A percentile compares a stretch with the other conserved stretches of the same genome.
phyloP scores from a whole-genome alignment of 2,113 vertebrate species.

The Heliornis fulica region DNA sequence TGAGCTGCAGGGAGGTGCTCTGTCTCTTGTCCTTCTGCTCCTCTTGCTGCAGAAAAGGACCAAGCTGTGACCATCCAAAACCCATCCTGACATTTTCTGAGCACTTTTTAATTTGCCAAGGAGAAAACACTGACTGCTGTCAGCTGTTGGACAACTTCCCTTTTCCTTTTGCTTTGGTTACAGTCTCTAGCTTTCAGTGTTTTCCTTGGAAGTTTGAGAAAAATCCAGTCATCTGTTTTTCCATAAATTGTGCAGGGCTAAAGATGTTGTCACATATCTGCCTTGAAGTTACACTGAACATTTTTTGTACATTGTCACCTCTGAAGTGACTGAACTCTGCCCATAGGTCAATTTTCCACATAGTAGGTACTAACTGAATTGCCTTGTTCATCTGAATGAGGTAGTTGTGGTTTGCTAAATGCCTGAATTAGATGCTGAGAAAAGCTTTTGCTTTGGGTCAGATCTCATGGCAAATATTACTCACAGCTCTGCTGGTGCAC shows the following conservation, averaged over 20 bases:
- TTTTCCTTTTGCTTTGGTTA: slow-evolving; percentile 37
- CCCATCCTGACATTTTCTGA: not conserved
- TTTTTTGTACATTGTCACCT: not conserved
- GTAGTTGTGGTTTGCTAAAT: not conserved
- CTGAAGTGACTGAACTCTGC: not conserved
- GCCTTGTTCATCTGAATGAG: not conserved
- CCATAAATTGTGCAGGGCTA: not conserved
- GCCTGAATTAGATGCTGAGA: not conserved
- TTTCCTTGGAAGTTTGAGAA: not conserved
- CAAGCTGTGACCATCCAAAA: not conserved
- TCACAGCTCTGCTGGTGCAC: not conserved
- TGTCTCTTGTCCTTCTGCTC: not conserved
- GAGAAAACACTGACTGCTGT: not conserved
- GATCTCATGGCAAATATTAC: not conserved
- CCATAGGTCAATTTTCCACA: not conserved
- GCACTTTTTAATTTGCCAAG: not conserved
- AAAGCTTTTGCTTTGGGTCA: not conserved
- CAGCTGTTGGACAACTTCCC: not conserved
- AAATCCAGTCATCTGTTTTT: slow-evolving; percentile 5
- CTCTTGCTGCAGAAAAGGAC: not conserved
- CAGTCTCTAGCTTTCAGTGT: not conserved
- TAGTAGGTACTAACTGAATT: not conserved
- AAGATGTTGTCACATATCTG: not conserved
- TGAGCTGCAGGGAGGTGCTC: not conserved
- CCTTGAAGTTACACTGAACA: not conserved